Base-by-base conservation (phyloP, 2,113 vertebrate species). In the Channa argus region DNA sequence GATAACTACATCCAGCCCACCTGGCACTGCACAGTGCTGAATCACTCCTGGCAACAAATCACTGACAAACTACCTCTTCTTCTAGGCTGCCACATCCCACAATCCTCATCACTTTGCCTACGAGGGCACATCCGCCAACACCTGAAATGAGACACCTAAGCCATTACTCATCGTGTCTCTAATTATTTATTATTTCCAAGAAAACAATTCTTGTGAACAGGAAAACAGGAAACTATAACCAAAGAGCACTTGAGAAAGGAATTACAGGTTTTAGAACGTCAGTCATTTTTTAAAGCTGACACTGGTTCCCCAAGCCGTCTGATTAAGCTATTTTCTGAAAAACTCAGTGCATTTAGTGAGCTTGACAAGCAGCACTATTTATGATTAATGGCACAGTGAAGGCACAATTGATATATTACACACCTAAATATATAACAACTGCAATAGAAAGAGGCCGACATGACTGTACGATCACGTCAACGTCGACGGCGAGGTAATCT, bases 361-460 rank as follows among this genome's bases (percentile, higher is more conserved):
- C 15, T 67, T 77, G 79, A 80, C 74, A 59, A 5, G 9, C 24
- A 36, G 44, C 52, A 8, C 10, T 14, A 3, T 54, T 73, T 39
- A 47, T 71, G 86, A 86, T 81, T 77, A 82, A 88, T 64, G 69
- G 77, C 56, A 11, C 59, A 58, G 62, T 47, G 6, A 55, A 50
- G 67, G 75, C 61, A 11, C 79, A 77, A 82, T 74, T 77, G 82
- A 82, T 84, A 69, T 51, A 24, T 24, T 24, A 24, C 24, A 69
- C 61, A 59, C 37, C 55, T 63, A 59, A 71, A 84, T 61, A 84
- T 77, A 82, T 39, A 46, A 51, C 59, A 52, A 15, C 56, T 64
- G 77, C 61, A 61, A 64, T 80, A 65, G 62, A 49, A 71, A 60
- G 63, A 74, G 43, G 71, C 36, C 74, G 69, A 74, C 71, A 51